These are phyloP conservation scores for Reinhardtius hippoglossoides DNA, from an alignment of 2,113 vertebrate species.

Conservation along the genomic window DNA sequence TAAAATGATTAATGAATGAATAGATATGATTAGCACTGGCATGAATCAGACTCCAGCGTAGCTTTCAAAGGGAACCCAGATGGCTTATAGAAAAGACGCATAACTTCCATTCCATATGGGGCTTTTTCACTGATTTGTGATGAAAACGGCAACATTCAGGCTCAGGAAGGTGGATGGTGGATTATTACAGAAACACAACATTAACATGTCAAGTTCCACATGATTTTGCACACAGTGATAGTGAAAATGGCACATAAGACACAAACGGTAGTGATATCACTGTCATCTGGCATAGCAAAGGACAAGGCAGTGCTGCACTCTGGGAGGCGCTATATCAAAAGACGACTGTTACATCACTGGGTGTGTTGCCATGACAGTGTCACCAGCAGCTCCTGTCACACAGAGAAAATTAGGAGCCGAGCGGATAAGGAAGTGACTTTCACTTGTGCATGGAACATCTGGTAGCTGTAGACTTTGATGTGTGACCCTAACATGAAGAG, in stretches of 20 bases:
- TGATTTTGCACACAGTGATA: background rate
- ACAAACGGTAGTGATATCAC: constrained; percentile 1
- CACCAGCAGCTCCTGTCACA: constrained; percentile 22
- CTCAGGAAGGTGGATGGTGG: background rate
- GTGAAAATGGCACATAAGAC: background rate
- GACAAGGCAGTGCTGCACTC: background rate
- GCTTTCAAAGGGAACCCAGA: background rate
- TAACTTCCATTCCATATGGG: background rate
- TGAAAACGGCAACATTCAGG: background rate
- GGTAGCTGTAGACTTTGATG: constrained; percentile 13
- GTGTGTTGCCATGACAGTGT: constrained; percentile 56
- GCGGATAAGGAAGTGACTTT: constrained; percentile 24
- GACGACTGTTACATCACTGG: constrained; percentile 25
- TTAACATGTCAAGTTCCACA: background rate
- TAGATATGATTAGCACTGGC: background rate
- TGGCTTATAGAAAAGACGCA: background rate
- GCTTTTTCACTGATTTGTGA: background rate
- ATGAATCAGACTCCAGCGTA: background rate
- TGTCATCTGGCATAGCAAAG: background rate
- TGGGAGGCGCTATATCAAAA: constrained; percentile 19
- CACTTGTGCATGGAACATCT: constrained; percentile 23
- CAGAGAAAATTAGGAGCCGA: constrained; percentile 22
- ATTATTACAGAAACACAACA: background rate
- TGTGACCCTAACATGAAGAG: constrained; percentile 15
- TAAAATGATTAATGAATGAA: background rate